A percentile compares a stretch with the other conserved stretches of the same genome.
phyloP scores from a whole-genome alignment of 1,140 invertebrate species.

The Zaprionus ornatus region DNA sequence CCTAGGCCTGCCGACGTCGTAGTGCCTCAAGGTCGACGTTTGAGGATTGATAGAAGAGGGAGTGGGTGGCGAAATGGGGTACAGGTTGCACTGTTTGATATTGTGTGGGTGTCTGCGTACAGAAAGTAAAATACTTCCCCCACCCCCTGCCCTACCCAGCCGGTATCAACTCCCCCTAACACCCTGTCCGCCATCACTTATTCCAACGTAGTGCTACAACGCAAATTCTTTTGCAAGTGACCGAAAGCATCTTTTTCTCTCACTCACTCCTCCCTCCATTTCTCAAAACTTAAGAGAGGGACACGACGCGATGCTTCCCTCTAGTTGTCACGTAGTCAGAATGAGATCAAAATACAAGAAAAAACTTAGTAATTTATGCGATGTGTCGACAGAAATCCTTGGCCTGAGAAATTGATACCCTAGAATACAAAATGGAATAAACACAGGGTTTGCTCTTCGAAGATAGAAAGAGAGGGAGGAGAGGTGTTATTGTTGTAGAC shows the following conservation, averaged over 20 bases:
- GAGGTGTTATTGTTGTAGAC: too few relatives aligned
- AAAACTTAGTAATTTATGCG: conserved; percentile 16
- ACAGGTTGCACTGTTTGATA: conserved; percentile 11
- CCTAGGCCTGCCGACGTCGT: conserved; percentile 33
- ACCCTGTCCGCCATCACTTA: conserved; percentile 1
- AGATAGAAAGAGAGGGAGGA: too few relatives aligned
- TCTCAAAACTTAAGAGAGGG: background rate
- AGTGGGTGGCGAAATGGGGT: background rate
- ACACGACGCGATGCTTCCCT: background rate
- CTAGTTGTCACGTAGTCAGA: conserved; percentile 17
- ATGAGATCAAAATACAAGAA: conserved; percentile 17
- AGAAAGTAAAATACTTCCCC: background rate
- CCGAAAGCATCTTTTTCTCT: background rate
- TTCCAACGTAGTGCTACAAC: conserved; percentile 29
- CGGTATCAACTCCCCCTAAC: background rate
- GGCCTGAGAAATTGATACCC: conserved; percentile 10
- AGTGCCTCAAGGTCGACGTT: conserved; percentile 32
- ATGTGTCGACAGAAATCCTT: background rate
- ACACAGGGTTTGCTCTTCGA: too few relatives aligned
- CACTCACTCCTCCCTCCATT: background rate
- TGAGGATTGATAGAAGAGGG: background rate
- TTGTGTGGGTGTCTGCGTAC: conserved; percentile 17
- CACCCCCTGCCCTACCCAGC: background rate
- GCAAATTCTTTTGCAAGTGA: conserved; percentile 35
- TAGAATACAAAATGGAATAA: background rate